phyloP scores from a whole-genome alignment of 2,797 vertebrate species.

The Menidia menidia region DNA sequence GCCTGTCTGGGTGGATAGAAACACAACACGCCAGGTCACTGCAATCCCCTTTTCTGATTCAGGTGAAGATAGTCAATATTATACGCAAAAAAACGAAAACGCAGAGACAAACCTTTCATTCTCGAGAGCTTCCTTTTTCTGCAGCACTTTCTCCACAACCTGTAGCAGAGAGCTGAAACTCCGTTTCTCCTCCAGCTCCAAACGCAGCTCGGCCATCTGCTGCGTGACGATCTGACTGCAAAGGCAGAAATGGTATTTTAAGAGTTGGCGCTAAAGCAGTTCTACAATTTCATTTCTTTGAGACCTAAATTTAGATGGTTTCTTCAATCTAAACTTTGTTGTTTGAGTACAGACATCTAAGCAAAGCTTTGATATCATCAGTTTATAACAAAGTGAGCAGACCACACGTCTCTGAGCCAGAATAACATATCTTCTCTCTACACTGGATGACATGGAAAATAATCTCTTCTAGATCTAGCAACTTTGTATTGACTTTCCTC shows the following conservation, averaged over 20 bases:
- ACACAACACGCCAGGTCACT: background rate
- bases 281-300: too few species aligned
- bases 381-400: too few species aligned
- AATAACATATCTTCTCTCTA: too few species aligned
- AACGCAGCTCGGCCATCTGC: slow-evolving; percentile 74
- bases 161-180: slow-evolving; percentile 80
- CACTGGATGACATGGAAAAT: too few species aligned
- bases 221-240: slow-evolving; percentile 83
- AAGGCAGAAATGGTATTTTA: slow-evolving; percentile 4
- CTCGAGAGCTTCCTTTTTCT: slow-evolving; percentile 13
- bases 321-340: too few species aligned
- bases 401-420: too few species aligned
- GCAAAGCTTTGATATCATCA: too few species aligned
- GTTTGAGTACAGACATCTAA: too few species aligned
- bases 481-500: too few species aligned
- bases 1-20: slow-evolving; percentile 70
- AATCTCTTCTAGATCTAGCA: too few species aligned
- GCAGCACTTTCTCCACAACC: slow-evolving; percentile 74
- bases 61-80: background rate
- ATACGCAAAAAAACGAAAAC: background rate
- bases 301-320: too few species aligned
- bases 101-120: slow-evolving; percentile 43
- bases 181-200: slow-evolving; percentile 79
- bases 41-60: background rate
- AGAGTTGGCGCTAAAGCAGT: too few species aligned